Evolutionary conservation across 2,797 vertebrate genomes (phyloP).

Genomic region (Hybognathus amarus): DNA sequence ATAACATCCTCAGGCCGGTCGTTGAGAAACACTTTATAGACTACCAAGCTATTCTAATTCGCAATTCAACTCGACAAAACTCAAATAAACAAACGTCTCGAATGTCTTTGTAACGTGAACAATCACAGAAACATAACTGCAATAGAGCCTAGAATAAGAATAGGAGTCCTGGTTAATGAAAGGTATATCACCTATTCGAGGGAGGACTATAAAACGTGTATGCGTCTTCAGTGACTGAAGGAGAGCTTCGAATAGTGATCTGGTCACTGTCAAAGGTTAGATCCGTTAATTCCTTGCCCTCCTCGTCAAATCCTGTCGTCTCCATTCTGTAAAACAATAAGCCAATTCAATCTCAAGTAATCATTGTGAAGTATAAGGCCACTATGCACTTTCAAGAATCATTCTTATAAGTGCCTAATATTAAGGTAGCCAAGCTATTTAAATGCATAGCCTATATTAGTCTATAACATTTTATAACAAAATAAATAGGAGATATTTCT

Average conservation of each 20-base stretch:
- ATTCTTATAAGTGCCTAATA: not conserved
- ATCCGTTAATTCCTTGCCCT: slow-evolving; percentile 86
- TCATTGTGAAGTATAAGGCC: not conserved
- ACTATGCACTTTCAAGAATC: not conserved
- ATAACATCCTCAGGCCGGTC: not conserved
- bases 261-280: slow-evolving; percentile 86
- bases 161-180: not conserved
- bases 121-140: not conserved
- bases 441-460: not conserved
- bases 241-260: slow-evolving; percentile 81
- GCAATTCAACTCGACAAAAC: not conserved
- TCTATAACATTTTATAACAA: not conserved
- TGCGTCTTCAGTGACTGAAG: slow-evolving; percentile 81
- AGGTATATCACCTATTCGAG: slow-evolving; percentile 84
- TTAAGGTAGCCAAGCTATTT: not conserved
- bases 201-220: slow-evolving; percentile 84
- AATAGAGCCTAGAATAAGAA: not conserved
- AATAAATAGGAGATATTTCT: not conserved
- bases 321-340: slow-evolving; percentile 73
- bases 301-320: slow-evolving; percentile 88
- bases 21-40: not conserved
- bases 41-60: not conserved
- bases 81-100: not conserved
- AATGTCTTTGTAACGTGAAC: not conserved
- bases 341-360: not conserved